phyloP scores from a whole-genome alignment of 64 coral and sea anemone genomes.

The Cladopsammia gracilis region DNA sequence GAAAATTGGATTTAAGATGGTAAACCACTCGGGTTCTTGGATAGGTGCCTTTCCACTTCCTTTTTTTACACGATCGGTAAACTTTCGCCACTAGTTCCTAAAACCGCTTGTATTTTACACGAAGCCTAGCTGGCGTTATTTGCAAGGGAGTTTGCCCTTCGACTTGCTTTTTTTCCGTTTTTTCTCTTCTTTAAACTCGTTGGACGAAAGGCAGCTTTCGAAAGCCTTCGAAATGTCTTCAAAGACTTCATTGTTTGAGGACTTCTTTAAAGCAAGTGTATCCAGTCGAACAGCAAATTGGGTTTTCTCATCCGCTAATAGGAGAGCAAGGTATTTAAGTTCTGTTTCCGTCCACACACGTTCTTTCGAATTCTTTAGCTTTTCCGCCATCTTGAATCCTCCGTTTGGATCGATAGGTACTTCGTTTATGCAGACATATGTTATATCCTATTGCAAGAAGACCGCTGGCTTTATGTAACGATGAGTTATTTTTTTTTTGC shows the following conservation, averaged over 20 bases:
- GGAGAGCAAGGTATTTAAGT: conserved; percentile 24
- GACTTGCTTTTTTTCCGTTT: conserved; percentile 46
- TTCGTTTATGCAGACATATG: too few species aligned
- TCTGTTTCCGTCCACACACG: conserved; percentile 5
- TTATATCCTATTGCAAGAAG: background rate
- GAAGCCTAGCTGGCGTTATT: conserved; percentile 25
- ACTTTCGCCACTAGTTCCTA: conserved; percentile 52
- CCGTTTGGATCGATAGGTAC: background rate
- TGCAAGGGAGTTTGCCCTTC: conserved; percentile 16
- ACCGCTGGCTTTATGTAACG: conserved; percentile 30
- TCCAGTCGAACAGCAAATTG: conserved; percentile 6
- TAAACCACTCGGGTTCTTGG: conserved; percentile 50
- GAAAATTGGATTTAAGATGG: conserved; percentile 49
- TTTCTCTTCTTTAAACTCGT: conserved; percentile 50
- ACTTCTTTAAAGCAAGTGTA: conserved; percentile 62
- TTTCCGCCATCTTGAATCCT: conserved; percentile 16
- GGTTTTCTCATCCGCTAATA: conserved; percentile 30
- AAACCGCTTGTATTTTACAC: conserved; percentile 42
- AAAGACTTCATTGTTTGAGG: conserved; percentile 35
- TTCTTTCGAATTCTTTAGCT: background rate
- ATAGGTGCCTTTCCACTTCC: conserved; percentile 52
- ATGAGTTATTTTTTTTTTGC: background rate
- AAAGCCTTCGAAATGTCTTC: conserved; percentile 34
- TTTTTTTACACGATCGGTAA: conserved; percentile 26
- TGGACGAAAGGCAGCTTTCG: background rate